Base-by-base conservation (phyloP, 2,113 vertebrate genomes). In the mouse (Mus musculus) region DNA sequence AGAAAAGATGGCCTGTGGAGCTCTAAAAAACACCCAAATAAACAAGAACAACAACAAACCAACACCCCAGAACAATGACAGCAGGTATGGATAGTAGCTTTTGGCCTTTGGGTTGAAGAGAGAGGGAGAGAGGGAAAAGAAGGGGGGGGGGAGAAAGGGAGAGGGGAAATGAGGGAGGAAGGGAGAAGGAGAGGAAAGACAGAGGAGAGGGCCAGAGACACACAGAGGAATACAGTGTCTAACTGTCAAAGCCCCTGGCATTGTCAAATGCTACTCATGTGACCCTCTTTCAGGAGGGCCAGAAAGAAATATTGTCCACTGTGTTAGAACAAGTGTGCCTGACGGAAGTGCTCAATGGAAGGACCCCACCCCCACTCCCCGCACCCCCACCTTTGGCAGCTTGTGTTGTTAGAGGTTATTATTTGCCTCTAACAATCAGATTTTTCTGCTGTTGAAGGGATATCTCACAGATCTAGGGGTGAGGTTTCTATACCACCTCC, bases 331-430 rank as follows among this genome's bases (percentile, higher is more conserved):
- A 54, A 12, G 75, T 33, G 22, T 33, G 17, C 22, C 77, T 71
- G 11, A 86, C 84, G 56, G 24, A 80, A 17, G 63, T n/a, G 65
- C 42, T 49, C 20, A 12, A 0, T 0, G 11, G 24, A 69, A 92
- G 46, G 65, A 81, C n/a, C 33, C 63, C 26, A 8, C 0, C 24
- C 24, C 63, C 24, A 10, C 1, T 0, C 63, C 63, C 1, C 1
- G 52, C 1, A 11, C 22, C 22, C 22, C 22, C 13, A 17, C 7
- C 54, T 7, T 63, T 12, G 42, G 56, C 33, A 22, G 22, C 9
- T 33, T 65, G 7, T 46, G 14, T 49, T 16, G 22, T 54, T 42
- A 87, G 52, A 67, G n/a, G 84, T 4, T 59, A 73, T 20, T 54
- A 3, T 17, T 76, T 17, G 39, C 54, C 52, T 89, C 13, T 65